These are phyloP conservation scores for Drosophila algonquin DNA, from an alignment of 2,888 invertebrate species.

Conservation along the genomic window DNA sequence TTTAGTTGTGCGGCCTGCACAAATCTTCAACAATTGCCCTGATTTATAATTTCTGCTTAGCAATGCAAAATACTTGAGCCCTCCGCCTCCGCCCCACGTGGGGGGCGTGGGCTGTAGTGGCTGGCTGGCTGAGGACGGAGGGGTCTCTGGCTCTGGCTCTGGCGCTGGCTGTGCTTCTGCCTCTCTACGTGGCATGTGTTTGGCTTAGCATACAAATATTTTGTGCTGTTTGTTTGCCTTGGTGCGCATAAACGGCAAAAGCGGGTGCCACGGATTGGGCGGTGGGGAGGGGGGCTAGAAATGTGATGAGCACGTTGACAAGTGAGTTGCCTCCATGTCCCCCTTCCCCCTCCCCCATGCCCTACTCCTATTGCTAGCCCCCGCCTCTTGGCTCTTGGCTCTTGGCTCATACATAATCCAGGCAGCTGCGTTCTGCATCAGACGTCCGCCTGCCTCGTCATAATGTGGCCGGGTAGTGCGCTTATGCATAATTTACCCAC, in stretches of 20 bases:
- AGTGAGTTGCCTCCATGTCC: conserved; percentile 49
- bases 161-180: conserved; percentile 37
- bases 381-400: not conserved
- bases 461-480: conserved; percentile 78
- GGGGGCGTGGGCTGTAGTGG: conserved; percentile 24
- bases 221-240: conserved; percentile 77
- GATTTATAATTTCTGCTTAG: conserved; percentile 82
- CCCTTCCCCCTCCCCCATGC: not conserved
- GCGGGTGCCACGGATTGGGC: conserved; percentile 9
- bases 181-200: conserved; percentile 67
- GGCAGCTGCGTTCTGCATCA: conserved; percentile 69
- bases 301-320: conserved; percentile 77
- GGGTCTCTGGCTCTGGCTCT: not conserved
- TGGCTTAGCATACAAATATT: conserved; percentile 80
- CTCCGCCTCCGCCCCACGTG: conserved; percentile 34
- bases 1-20: conserved; percentile 76
- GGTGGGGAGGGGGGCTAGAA: conserved; percentile 44
- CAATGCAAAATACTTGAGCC: conserved; percentile 81
- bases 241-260: conserved; percentile 69
- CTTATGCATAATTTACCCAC: conserved; percentile 77
- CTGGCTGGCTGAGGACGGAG: not conserved
- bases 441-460: conserved; percentile 69
- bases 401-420: conserved; percentile 74
- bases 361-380: not conserved
- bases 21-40: conserved; percentile 81